These are phyloP conservation scores for Phrixothrix hirtus DNA, from an alignment of 2,888 invertebrate genomes.

Conservation along the genomic window DNA sequence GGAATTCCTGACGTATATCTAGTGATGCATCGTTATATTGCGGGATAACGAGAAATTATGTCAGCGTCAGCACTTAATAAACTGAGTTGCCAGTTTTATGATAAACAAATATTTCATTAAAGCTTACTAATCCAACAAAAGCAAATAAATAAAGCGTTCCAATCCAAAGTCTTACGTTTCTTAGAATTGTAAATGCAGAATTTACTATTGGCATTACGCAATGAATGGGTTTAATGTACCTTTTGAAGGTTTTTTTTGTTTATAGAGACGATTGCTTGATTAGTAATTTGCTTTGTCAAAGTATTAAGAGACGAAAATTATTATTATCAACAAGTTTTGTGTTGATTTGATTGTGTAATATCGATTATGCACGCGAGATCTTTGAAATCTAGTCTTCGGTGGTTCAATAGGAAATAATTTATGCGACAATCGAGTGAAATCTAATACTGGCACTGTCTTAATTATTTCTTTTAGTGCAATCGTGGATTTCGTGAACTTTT, in stretches of 20 bases:
- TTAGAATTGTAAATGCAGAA: background rate
- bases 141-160: slow-evolving; percentile 3
- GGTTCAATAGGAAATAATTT: too few species aligned
- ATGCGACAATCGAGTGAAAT: slow-evolving; percentile 7
- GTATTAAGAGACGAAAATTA: slow-evolving; percentile 10
- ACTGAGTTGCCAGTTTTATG: too few species aligned
- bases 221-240: slow-evolving; percentile 26
- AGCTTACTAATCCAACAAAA: slow-evolving; percentile 1
- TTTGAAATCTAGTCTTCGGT: too few species aligned
- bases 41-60: slow-evolving; percentile 15
- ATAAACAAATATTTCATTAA: slow-evolving; percentile 10
- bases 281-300: slow-evolving; percentile 13
- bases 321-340: slow-evolving; percentile 12
- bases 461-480: slow-evolving; percentile 2
- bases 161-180: background rate
- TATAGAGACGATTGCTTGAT: slow-evolving; percentile 7
- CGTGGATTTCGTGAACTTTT: slow-evolving; percentile 18
- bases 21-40: slow-evolving; percentile 2
- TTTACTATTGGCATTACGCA: slow-evolving; percentile 15
- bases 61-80: too few species aligned
- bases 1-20: background rate
- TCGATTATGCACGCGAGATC: too few species aligned
- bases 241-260: slow-evolving; percentile 5
- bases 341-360: too few species aligned
- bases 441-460: slow-evolving; percentile 1